Percentiles rank a stretch among this genome's conserved stretches.
Conservation (phyloP, 2,797 vertebrate genomes). For the Pangasius djambal region DNA sequence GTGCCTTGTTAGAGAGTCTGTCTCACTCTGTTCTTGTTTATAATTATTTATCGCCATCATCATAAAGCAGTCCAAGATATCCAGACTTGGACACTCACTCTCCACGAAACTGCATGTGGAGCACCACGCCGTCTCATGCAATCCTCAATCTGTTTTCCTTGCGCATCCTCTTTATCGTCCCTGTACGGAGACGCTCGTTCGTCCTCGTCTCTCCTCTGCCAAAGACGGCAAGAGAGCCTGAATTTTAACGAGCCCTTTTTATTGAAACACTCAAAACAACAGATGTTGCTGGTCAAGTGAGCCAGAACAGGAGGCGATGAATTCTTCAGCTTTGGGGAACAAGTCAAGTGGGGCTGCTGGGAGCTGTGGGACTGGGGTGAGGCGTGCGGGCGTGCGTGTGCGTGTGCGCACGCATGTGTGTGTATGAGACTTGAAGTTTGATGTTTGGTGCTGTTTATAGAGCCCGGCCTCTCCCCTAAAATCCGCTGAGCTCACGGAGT, state of each 20-base stretch:
- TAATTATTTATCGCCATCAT: background rate
- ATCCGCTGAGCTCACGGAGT: conserved; percentile 68
- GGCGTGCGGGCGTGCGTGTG: background rate
- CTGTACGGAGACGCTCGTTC: background rate
- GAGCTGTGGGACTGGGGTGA: background rate
- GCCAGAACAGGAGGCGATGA: conserved; percentile 26
- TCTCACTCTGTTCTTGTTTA: no score
- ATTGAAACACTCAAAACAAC: conserved; percentile 52
- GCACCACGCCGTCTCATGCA: background rate
- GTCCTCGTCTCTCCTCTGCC: background rate
- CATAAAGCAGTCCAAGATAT: conserved; percentile 19
- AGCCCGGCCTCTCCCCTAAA: conserved; percentile 64
- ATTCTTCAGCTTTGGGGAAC: conserved; percentile 44
- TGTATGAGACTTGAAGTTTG: conserved; percentile 54
- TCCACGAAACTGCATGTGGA: background rate
- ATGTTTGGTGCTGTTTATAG: conserved; percentile 71
- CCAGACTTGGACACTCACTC: background rate
- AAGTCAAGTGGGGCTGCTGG: conserved; percentile 36
- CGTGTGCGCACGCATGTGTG: background rate
- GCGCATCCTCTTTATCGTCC: conserved; percentile 27
- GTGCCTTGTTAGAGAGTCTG: background rate
- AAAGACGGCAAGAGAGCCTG: conserved; percentile 1
- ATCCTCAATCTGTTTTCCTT: conserved; percentile 38
- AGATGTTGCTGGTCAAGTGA: conserved; percentile 45
- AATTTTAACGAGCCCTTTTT: conserved; percentile 40